Base-by-base conservation (phyloP, 1,140 invertebrate genomes). In the Caerostris darwini region DNA sequence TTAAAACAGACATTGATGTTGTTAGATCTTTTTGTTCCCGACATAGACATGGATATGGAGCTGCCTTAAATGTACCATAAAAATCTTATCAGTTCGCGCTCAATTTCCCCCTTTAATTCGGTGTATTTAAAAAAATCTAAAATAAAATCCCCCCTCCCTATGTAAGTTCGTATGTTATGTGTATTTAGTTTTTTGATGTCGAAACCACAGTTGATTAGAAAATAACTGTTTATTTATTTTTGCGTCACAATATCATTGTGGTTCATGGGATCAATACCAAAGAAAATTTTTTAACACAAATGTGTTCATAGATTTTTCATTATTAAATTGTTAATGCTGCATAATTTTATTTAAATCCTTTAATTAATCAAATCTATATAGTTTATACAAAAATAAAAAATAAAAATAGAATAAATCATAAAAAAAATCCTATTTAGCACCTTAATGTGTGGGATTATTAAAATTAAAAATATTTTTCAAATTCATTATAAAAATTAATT, bases 41-140 rank as follows among this genome's bases (percentile, higher is more conserved):
- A 86, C 83, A 93, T 93, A 87, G 91, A 87, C 91, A 69, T 86
- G 91, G 91, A 93, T 93, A 93, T 93, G 91, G 91, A 93, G 91
- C 17, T 93, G 91, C 91, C 91, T 93, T 93, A 93, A 93, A 93
- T 71, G 50, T n/a, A 93, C 59, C 50, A 34, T 81, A 12, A 53
- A 53, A 90, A 77, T 89, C 69, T 14, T 17, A 53, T 58, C 10
- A 81, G 81, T 81, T 81, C 56, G 57, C 56, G 56, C 71, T 69
- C 71, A 59, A 34, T 85, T 64, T 50, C 58, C 58, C 58, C 34
- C 59, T 59, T 71, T 83, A 53, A 59, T 54, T 57, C 54, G 53
- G n/a, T 10, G 34, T 71, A 34, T 34, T 34, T 34, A 34, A 34
- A 34, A 58, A 71, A 57, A 58, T 57, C n/a, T 34, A 34, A 57